Evolutionary conservation across 2,113 vertebrate species (phyloP), one percentile per base, ranked within the genome.

Genomic region (Oxygymnocypris stewartii): DNA sequence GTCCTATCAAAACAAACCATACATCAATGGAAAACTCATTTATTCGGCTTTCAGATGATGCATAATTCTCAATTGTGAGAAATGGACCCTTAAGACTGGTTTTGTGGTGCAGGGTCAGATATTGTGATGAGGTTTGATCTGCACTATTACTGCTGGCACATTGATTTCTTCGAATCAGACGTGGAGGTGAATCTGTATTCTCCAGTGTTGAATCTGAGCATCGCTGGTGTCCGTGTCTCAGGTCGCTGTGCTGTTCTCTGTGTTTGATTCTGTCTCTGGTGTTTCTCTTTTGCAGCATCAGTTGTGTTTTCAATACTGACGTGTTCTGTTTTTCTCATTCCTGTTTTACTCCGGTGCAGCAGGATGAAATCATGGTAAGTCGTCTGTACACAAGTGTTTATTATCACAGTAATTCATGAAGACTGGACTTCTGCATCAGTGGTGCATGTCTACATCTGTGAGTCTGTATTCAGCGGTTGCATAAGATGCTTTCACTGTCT

Each of bases 341-440:
- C 51, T 83, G 40, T 89, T 85, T 80, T 89, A 4, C 67, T 74
- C 42, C n/a, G 71, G 49, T 57, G 31, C 40, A 51, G 84, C 57
- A 95, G 93, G 94, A 95, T 92, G 94, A 95, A 89, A 93, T 94
- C 89, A 95, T 95, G 94, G 94, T 95, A 87, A 95, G 94, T 95
- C 84, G 79, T 57, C 44, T 71, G 51, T 65, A 57, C 54, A 57
- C 54, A 57, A 57, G 73, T 74, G 86, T 37, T n/a, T 85, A n/a
- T n/a, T n/a, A 76, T 87, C n/a, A 6, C 51, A 47, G 37, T 6
- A n/a, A 77, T 16, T 65, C 49, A 16, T 51, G 13, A 51, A 14
- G n/a, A 69, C 54, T 59, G 20, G 57, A 61, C 57, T 4, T 63
- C 12, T 28, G n/a, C 61, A 65, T 65, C n/a, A 59, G 54, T n/a